Percentiles rank a stretch among this genome's conserved stretches.
Evolutionary conservation across 37 sponge, comb jelly and placozoan genomes (phyloP).

Genomic region (Geodia barretti): DNA sequence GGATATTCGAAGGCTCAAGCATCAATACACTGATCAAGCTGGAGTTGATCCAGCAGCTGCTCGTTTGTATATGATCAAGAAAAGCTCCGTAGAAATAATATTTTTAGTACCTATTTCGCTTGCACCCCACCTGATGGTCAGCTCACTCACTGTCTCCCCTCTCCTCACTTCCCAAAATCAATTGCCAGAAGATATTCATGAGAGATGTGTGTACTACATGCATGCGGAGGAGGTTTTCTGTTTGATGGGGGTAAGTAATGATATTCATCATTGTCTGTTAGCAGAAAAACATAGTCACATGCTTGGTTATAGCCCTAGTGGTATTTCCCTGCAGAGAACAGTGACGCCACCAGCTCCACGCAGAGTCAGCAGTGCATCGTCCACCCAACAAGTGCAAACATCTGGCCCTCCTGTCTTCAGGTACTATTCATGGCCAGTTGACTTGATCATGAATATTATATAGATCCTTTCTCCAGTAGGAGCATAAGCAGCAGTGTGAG

Average conservation of each 20-base stretch:
- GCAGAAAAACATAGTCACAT: too few species aligned
- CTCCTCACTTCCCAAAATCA: neutral
- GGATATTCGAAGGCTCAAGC: neutral
- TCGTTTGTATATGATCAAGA: neutral
- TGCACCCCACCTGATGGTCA: neutral
- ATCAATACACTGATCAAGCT: neutral
- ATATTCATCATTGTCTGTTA: too few species aligned
- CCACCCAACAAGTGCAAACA: too few species aligned
- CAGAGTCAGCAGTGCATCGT: too few species aligned
- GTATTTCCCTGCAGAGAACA: too few species aligned
- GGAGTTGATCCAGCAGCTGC: neutral
- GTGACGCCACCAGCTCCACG: too few species aligned
- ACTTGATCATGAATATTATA: too few species aligned
- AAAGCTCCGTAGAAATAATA: neutral
- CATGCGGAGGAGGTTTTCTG: neutral
- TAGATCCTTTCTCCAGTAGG: too few species aligned
- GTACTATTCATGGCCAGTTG: too few species aligned
- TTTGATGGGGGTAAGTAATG: neutral
- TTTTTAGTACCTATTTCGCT: neutral
- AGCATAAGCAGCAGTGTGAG: too few species aligned
- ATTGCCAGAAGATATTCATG: neutral
- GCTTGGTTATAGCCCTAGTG: too few species aligned
- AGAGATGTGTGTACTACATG: neutral
- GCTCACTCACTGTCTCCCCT: neutral
- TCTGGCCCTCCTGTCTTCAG: too few species aligned